These are phyloP conservation scores for Xylocopa sonorina DNA, from an alignment of 1,140 invertebrate species.

Conservation along the genomic window DNA sequence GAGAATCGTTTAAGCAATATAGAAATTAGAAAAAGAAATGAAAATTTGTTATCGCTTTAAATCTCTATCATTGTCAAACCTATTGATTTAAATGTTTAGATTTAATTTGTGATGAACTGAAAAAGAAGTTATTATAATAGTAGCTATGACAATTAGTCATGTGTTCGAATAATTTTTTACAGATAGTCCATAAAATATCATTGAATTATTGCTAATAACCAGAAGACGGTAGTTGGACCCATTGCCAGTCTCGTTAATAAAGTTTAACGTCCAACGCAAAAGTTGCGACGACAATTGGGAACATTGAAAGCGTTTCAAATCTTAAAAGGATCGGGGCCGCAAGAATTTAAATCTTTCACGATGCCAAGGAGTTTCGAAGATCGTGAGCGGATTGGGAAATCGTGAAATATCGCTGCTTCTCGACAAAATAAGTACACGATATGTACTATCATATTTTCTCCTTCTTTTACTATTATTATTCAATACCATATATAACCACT, in stretches of 20 bases:
- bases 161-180: no score
- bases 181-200: no score
- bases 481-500: no score
- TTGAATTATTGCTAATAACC: not conserved
- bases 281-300: not conserved
- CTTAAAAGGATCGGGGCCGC: constrained; percentile 2
- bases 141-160: no score
- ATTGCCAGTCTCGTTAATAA: constrained; percentile 3
- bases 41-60: no score
- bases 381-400: not conserved
- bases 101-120: no score
- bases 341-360: constrained; percentile 11
- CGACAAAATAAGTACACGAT: no score
- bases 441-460: not conserved
- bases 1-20: no score
- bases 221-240: not conserved
- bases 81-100: no score
- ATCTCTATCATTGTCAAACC: no score
- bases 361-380: not conserved
- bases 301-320: constrained; percentile 4
- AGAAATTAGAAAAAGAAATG: no score
- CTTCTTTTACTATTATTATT: no score
- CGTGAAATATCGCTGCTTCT: not conserved
- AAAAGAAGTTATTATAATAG: not conserved
- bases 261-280: not conserved